Evolutionary conservation across 2,797 vertebrate genomes (phyloP), one percentile per base, ranked within the genome.

Genomic region (Falco novaeseelandiae): DNA sequence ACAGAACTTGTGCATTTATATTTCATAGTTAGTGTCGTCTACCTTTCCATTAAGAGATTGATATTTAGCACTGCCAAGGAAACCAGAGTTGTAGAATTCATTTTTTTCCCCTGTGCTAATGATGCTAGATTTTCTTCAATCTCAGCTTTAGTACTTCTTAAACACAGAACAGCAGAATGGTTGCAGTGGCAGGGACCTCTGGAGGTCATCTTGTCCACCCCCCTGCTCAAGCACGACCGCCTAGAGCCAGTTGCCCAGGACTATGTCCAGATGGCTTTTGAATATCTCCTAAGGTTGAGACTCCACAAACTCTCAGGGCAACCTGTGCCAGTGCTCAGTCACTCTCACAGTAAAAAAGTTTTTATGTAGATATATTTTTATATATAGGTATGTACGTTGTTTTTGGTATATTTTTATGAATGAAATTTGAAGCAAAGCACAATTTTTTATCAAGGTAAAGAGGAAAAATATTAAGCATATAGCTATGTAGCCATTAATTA

Each of bases 301-400:
- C 42, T 61, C 14, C 6, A 27, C 12, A 52, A 6, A 11, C 29
- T 58, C 27, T 4, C 26, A 25, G 42, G 18, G 48, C 40, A 67
- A 36, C 54, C 19, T 71, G n/a, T 89, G n/a, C 36, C 8, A 65
- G 46, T 20, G 8, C 66, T 89, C 26, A 38, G 49, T 71, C 10
- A 58, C 10, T 11, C 26, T 38, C 40, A 48, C 40, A 48, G 23
- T 10, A 55, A 32, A 67, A 74, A 34, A 6, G 9, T 1, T 2
- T 52, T 87, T 77, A 44, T 44, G 44, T 44, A 44, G 30, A 38
- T 51, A 5, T 2, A 10, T 27, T 71, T 32, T 17, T 32, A 15
- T 44, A 10, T 8, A 4, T 25, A n/a, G 10, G 8, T 62, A 12
- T 61, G 7, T 69, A 36, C 12, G 3, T 78, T 19, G 29, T 0